Evolutionary conservation across 2,888 invertebrate genomes (phyloP), one percentile per base, ranked within the genome.

Genomic region (Helicoverpa assulta): DNA sequence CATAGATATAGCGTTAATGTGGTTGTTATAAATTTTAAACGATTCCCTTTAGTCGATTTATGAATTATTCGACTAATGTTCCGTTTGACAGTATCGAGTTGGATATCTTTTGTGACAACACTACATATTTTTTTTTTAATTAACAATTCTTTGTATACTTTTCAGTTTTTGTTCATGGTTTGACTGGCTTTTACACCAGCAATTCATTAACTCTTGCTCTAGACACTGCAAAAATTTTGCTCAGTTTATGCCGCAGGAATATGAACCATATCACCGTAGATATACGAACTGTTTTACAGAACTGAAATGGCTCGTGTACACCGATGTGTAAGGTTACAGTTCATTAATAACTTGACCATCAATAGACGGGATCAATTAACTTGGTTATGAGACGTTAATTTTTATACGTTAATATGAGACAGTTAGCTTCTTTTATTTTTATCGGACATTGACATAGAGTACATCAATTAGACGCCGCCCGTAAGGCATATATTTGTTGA

Each of bases 1-100:
- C 60, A 54, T 70, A 73, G 65, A 67, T 67, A 67, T 54, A 76
- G 50, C 19, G 33, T 76, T 80, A 76, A 76, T 80, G 64, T 64
- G 54, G n/a, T 62, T 66, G 67, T 78, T 60, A 62, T 56, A 56
- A 80, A 56, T 56, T 80, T 76, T 63, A 70, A 68, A 54, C 62
- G 63, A 57, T 80, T 79, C 70, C 50, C 5, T 59, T 64, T 64
- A 76, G 61, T 59, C 65, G 62, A 75, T 66, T 59, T 59, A 64
- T 78, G 57, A 75, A 65, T 79, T 64, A 63, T 75, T 75, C 62
- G 47, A 73, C 18, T 51, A 40, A 56, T 47, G 59, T 78, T 14
- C 18, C 47, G 65, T 21, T 53, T 26, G 47, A 66, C 18, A 53
- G 21, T 60, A 37, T 78, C 56, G 33, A 71, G 19, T 21, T 1